Evolutionary conservation across 2,888 invertebrate genomes (phyloP).

Genomic region (Melangyna quadrimaculata): DNA sequence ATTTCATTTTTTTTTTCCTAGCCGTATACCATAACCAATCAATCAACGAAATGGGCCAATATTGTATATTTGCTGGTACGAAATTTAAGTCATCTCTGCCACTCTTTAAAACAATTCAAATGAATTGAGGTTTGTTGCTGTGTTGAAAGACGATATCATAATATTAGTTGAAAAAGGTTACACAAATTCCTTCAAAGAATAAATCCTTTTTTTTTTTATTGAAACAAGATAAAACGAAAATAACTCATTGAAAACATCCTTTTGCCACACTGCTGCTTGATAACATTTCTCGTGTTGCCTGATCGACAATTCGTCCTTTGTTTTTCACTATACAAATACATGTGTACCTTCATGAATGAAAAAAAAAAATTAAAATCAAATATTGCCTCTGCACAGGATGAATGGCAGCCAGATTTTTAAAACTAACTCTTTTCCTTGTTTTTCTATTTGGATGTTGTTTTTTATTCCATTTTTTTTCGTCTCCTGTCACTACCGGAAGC

Average conservation of each 20-base stretch:
- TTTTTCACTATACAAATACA: neutral
- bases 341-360: no score
- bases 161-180: conserved; percentile 1
- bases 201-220: conserved; percentile 9
- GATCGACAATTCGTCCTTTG: neutral
- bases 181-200: conserved; percentile 9
- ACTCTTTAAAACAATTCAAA: neutral
- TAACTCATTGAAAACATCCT: neutral
- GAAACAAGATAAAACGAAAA: neutral
- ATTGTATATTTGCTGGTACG: conserved; percentile 7
- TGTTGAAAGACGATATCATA: conserved; percentile 21
- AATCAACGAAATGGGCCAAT: conserved; percentile 22
- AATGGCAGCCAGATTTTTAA: conserved; percentile 39
- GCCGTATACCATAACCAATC: conserved; percentile 4
- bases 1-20: conserved; percentile 7
- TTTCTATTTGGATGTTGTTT: neutral
- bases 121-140: conserved; percentile 41
- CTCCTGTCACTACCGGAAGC: conserved; percentile 48
- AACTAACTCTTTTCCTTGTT: conserved; percentile 3
- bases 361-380: conserved; percentile 31
- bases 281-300: conserved; percentile 29
- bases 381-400: conserved; percentile 40
- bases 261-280: conserved; percentile 39
- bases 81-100: neutral
- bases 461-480: neutral